Evolutionary conservation across 2,888 invertebrate genomes (phyloP), one percentile per base, ranked within the genome.

Genomic region (Caenorhabditis drosophilae): DNA sequence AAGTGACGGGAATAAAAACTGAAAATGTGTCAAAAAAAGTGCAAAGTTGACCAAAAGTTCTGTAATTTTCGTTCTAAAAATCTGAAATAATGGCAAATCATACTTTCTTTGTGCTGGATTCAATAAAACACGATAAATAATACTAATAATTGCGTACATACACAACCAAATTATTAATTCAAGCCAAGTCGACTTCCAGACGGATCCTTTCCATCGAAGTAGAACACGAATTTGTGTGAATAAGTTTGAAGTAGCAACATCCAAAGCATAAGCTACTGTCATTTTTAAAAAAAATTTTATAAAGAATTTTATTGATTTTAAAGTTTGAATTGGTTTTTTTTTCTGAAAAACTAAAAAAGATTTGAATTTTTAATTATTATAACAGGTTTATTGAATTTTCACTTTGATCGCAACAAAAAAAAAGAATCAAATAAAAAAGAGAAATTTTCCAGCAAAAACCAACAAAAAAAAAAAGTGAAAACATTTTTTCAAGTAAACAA

Each of bases 251-350:
- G 76, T 71, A 20, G 78, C 63, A 6, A 79, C 79, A 47, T 79
- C 79, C 23, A 79, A 64, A 26, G 78, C 73, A 57, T 79, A 79
- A 16, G 77, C 73, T 9, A 79, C 73, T 11, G 79, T 79, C 79
- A 79, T 78, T 20, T 41, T 61, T 31, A 25, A 42, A 58, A 26
- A 35, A 36, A 31, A n/a, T n/a, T n/a, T n/a, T n/a, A n/a, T n/a
- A n/a, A n/a, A n/a, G n/a, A n/a, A n/a, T n/a, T n/a, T n/a, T n/a
- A n/a, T n/a, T n/a, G n/a, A n/a, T n/a, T n/a, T n/a, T n/a, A n/a
- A n/a, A n/a, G n/a, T n/a, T n/a, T n/a, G n/a, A n/a, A n/a, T n/a
- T n/a, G n/a, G n/a, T n/a, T n/a, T n/a, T n/a, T n/a, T n/a, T n/a
- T n/a, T n/a, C n/a, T n/a, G n/a, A n/a, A n/a, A n/a, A n/a, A n/a